phyloP scores from a whole-genome alignment of 2,888 invertebrate genomes.

The Meteorus cinctellus region DNA sequence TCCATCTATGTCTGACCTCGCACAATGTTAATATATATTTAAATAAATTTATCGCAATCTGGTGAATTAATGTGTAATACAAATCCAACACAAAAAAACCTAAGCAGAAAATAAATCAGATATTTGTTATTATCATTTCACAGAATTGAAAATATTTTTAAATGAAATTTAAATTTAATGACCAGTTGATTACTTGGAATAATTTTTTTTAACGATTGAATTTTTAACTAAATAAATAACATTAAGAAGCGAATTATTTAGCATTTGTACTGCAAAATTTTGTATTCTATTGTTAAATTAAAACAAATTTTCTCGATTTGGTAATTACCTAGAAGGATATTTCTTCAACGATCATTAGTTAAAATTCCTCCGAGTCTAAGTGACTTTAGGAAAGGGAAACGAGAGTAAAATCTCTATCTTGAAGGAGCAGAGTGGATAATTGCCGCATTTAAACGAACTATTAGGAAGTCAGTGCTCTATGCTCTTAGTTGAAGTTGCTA shows the following conservation, averaged over 20 bases:
- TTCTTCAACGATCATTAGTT: background rate
- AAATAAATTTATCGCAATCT: background rate
- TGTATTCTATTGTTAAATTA: background rate
- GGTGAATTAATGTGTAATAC: background rate
- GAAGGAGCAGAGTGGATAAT: conserved; percentile 9
- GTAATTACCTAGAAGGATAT: background rate
- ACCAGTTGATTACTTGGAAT: too few species aligned
- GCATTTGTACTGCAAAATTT: too few species aligned
- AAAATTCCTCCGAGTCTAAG: background rate
- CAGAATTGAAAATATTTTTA: too few species aligned
- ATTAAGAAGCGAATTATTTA: too few species aligned
- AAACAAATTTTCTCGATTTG: background rate
- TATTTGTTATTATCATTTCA: too few species aligned
- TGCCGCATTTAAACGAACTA: conserved; percentile 19
- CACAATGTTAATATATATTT: conserved; percentile 56
- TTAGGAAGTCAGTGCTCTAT: conserved; percentile 15
- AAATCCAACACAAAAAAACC: background rate
- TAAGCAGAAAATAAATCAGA: too few species aligned
- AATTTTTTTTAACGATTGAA: too few species aligned
- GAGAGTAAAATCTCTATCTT: conserved; percentile 19
- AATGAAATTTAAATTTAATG: too few species aligned
- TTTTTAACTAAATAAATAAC: too few species aligned
- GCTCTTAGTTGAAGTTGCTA: conserved; percentile 8
- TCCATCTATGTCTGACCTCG: conserved; percentile 58
- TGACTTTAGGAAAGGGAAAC: conserved; percentile 30